Base-by-base conservation (phyloP, 2,113 vertebrate species). In the Cheilinus undulatus region DNA sequence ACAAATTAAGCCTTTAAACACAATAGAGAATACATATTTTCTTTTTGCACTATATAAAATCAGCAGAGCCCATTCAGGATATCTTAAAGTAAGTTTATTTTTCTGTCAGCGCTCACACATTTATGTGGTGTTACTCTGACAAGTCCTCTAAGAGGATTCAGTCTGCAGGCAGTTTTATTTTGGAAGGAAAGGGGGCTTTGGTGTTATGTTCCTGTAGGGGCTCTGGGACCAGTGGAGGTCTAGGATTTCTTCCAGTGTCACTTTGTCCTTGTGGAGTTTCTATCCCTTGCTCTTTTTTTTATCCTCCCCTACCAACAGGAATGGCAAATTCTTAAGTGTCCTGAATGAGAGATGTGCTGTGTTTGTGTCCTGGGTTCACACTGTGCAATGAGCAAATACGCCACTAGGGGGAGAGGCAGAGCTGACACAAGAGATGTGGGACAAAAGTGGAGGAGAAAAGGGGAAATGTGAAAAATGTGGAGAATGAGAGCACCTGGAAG, bases 351-450 rank as follows among this genome's bases (percentile, higher is more conserved):
- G 58, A 71, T 57, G 20, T 45, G 34, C 30, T 30, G 15, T 27
- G 34, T 56, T 30, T 0, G 34, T 36, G 32, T 68, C 40, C 30
- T 1, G 1, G 45, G 46, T 43, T 49, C 15, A 30, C 42, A 53
- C 2, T 3, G 9, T 76, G 83, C 69, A 17, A 30, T 80, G 43
- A 51, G 8, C 60, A 14, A 60, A 51, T 3, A 5, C 0, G 56
- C 87, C 89, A 84, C 88, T 80, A 86, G 88, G 87, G 82, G 89
- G 88, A 74, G 88, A 78, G 76, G 49, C 15, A 80, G 87, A 54
- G 59, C 89, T 58, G 60, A 81, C 32, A 45, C 28, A 20, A 34
- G 46, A 62, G 30, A 53, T 32, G 5, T 19, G 28, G 59, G 54
- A 80, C 45, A 54, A 72, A 59, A 68, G 43, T 59, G 32, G 20